Evolutionary conservation across 1,140 invertebrate species (phyloP).

Genomic region (Sitodiplosis mosellana): DNA sequence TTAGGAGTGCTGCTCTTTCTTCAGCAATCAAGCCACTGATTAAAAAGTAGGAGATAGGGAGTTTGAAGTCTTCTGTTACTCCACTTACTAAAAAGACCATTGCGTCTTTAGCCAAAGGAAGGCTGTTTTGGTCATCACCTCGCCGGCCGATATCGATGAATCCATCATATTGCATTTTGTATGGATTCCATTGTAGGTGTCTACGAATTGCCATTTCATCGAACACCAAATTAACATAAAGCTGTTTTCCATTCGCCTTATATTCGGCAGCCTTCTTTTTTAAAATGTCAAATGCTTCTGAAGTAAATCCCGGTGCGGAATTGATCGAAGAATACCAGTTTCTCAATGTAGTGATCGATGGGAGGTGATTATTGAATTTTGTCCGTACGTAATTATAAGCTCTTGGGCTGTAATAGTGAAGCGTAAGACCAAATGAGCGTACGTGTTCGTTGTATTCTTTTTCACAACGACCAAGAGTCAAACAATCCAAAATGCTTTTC

Average conservation of each 20-base stretch:
- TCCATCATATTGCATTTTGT: background rate
- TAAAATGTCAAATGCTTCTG: background rate
- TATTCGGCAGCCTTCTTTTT: background rate
- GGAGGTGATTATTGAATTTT: constrained; percentile 16
- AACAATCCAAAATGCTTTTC: too few relatives aligned
- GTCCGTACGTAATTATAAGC: constrained; percentile 19
- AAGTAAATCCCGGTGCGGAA: background rate
- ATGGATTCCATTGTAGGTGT: background rate
- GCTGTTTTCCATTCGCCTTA: background rate
- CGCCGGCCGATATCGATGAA: background rate
- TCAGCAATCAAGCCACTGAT: background rate
- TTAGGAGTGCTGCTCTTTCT: background rate
- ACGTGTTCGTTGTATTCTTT: background rate
- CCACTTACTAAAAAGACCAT: constrained; percentile 7
- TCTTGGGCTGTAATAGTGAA: constrained; percentile 19
- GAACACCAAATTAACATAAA: background rate
- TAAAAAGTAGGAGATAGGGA: background rate
- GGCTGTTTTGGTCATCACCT: background rate
- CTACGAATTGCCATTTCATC: background rate
- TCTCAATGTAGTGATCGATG: constrained; percentile 13
- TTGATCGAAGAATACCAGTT: constrained; percentile 14
- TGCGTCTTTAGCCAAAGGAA: background rate
- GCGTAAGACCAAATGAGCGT: constrained; percentile 16
- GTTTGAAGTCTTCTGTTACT: background rate
- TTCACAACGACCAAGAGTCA: too few relatives aligned